Conservation (phyloP, 2,113 vertebrate genomes). For the Heterocephalus glaber region DNA sequence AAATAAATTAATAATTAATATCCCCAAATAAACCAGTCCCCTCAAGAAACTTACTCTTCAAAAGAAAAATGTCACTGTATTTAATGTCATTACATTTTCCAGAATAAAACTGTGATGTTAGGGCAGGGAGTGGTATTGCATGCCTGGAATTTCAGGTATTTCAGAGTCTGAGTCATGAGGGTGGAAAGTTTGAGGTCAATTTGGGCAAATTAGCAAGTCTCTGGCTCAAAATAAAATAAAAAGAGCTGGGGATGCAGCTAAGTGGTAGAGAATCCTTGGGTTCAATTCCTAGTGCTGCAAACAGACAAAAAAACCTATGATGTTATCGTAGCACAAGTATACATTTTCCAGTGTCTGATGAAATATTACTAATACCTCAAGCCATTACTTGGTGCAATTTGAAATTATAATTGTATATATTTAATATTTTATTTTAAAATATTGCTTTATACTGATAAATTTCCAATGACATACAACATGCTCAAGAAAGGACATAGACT, state of each 20-base stretch:
- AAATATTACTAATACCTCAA: background rate
- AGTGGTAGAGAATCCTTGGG: background rate
- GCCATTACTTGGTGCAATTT: background rate
- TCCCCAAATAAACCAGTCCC: background rate
- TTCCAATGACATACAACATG: background rate
- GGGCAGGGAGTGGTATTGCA: no score
- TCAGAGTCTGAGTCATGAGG: no score
- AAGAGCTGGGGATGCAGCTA: background rate
- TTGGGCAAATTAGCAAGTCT: background rate
- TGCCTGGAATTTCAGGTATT: no score
- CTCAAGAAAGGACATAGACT: fast-evolving
- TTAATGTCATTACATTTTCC: background rate
- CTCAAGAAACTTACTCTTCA: background rate
- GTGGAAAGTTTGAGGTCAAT: background rate
- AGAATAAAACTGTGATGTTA: background rate
- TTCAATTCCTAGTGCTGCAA: background rate
- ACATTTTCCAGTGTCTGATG: background rate
- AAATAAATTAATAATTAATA: background rate
- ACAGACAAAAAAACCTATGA: background rate
- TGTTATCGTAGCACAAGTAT: background rate
- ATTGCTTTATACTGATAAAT: background rate
- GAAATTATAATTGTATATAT: background rate
- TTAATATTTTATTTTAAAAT: background rate
- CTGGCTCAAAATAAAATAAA: background rate
- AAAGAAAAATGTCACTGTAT: background rate